Evolutionary conservation across 2,113 vertebrate genomes (phyloP), one percentile per base, ranked within the genome.

Genomic region (Rhombomys opimus): DNA sequence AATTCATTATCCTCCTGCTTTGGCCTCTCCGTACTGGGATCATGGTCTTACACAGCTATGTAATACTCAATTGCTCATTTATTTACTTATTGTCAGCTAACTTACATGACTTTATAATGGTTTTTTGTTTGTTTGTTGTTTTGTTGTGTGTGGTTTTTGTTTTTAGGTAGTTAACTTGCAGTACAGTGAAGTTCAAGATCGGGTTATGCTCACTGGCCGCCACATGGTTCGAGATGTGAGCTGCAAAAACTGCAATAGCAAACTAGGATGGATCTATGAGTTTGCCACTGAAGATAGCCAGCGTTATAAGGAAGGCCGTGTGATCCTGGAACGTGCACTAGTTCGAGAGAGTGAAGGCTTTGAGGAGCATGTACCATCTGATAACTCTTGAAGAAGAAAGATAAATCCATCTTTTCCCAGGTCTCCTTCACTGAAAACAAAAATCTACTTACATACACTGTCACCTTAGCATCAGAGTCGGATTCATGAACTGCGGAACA

Each of bases 191-290:
- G 99, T 99, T 95, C 99, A 99, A 98, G 99, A 99, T 98, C 99
- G 99, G 35, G 99, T 99, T 96, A 99, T 99, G 99, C 99, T 99
- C 87, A 99, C 99, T 0, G 99, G 99, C 65, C 99, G 99, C 95
- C 99, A 99, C 98, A 99, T 99, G 99, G 99, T 99, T 96, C 99
- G 99, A 35, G 99, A 99, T 0, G 99, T 99, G 98, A 99, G 99
- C 99, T 99, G 99, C 98, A 99, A 99, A 98, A 99, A 99, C 99
- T 99, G 99, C 99, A 99, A 99, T 99, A 99, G 99, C 98, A 99
- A 99, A 98, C 98, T 99, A 98, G 99, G 99, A 38, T 99, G 99
- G 99, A 99, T 99, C 99, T 99, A 99, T 94, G 99, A 99, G 98
- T 99, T 99, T 95, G 99, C 99, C 78, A 99, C 99, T 0, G 99